Evolutionary conservation across 1,140 invertebrate genomes (phyloP), one percentile per base, ranked within the genome.

Genomic region (Drosophila watanabei): DNA sequence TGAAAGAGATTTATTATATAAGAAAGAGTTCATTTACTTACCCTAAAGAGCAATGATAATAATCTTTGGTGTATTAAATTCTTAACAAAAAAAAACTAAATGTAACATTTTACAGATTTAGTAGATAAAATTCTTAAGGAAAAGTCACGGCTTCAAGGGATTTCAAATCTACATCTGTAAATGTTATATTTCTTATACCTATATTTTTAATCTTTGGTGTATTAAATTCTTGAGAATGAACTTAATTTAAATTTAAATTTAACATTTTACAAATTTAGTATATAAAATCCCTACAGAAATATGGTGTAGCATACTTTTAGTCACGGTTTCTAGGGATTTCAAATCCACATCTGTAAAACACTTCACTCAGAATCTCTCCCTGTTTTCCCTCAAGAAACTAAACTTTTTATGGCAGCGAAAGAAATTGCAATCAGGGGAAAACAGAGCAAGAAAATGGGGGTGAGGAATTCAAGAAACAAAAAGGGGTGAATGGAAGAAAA

Each of bases 321-420:
- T 24, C 24, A 24, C 24, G 3, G 24, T 24, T 24, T 24, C 24
- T 2, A 24, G 1, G 24, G 24, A 24, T 24, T 24, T 37, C 3
- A 56, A 37, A 24, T 37, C 14, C 4, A 35, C 4, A 9, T 35
- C 5, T 54, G 6, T 16, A 16, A 5, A 48, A 48, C 24, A 48
- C 3, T 28, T 0, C 20, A 33, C 49, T 52, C 13, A 6, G 5
- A 56, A 56, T 16, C 33, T 4, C 5, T 1, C 5, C 6, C 20
- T 14, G 13, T 37, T 56, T 56, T 4, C 32, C 52, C 18, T 16
- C 13, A 14, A 14, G 13, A 24, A 56, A 56, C 33, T 18, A 41
- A 58, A 28, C 20, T 54, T 24, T 63, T 54, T 54, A 39, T 13
- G 18, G 56, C 16, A 57, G 20, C 35, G 35, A 43, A 64, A 64